Evolutionary conservation across 2,797 vertebrate species (phyloP).

Genomic region (Orientallactaga sibirica): DNA sequence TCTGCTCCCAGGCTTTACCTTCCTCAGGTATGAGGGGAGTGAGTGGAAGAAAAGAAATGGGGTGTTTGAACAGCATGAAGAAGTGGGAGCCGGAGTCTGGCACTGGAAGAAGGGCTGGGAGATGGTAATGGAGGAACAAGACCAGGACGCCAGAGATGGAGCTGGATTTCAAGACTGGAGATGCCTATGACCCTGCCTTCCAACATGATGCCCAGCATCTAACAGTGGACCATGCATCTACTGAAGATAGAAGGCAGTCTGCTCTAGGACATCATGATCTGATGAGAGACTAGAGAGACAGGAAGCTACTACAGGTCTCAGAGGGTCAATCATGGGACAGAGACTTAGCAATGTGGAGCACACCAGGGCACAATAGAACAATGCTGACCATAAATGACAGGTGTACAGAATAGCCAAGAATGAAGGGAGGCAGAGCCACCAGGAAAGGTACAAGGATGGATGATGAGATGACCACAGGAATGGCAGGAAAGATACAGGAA

Average conservation of each 20-base stretch:
- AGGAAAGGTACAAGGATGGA: background rate
- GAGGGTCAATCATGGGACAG: background rate
- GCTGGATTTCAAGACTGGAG: background rate
- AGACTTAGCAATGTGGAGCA: background rate
- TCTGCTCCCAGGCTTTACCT: background rate
- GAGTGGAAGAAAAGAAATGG: background rate
- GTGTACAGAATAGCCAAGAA: background rate
- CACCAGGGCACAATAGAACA: background rate
- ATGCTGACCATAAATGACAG: background rate
- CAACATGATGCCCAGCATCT: background rate
- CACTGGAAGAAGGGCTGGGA: background rate
- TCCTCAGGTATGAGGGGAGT: background rate
- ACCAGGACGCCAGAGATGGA: background rate
- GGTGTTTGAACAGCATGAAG: background rate
- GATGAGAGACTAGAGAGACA: background rate
- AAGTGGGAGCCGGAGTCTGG: background rate
- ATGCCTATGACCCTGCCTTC: background rate
- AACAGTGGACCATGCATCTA: background rate
- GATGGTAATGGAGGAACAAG: background rate
- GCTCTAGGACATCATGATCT: background rate
- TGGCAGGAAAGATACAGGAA: background rate
- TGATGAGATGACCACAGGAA: background rate
- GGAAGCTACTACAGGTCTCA: background rate
- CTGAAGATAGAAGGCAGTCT: background rate
- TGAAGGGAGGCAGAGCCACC: background rate